Percentiles rank a stretch among this genome's conserved stretches.
Evolutionary conservation across 1,140 invertebrate species (phyloP).

Genomic region (Lepidostoma basale): DNA sequence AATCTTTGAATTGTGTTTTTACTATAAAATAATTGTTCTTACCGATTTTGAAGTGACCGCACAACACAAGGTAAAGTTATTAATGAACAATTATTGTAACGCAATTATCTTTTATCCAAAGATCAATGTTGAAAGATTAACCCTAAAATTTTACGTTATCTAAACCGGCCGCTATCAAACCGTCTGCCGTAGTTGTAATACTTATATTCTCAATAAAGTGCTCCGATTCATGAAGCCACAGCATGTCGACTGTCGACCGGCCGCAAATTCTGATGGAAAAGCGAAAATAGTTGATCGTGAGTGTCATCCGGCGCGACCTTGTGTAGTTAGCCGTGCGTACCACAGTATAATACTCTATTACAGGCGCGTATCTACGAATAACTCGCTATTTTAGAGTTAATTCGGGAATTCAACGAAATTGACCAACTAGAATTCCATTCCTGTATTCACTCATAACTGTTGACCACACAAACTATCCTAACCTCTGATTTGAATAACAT

Average conservation of each 20-base stretch:
- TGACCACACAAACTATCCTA: no score
- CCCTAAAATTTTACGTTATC: neutral
- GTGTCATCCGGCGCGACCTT: slow-evolving; percentile 6
- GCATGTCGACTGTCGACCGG: slow-evolving; percentile 12
- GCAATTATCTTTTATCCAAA: neutral
- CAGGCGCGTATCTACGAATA: neutral
- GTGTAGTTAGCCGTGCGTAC: neutral
- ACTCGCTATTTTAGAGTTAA: slow-evolving; percentile 13
- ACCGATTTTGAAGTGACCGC: neutral
- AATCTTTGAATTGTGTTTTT: neutral
- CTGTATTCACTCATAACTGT: no score
- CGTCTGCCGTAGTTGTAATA: no score
- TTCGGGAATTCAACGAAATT: slow-evolving; percentile 9
- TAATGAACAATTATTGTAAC: slow-evolving; percentile 4
- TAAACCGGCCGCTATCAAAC: neutral
- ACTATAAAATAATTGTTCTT: neutral
- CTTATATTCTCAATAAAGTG: slow-evolving; percentile 11
- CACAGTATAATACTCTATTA: no score
- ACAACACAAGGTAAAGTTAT: slow-evolving; percentile 1
- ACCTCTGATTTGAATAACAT: no score
- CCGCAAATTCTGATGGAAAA: neutral
- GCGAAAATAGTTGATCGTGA: slow-evolving; percentile 1
- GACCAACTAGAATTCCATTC: slow-evolving; percentile 7
- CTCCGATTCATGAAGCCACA: slow-evolving; percentile 2
- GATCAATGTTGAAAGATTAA: slow-evolving; percentile 1